Evolutionary conservation across 2,888 invertebrate species (phyloP), one percentile per base, ranked within the genome.

Genomic region (Cosmorhoe ocellata): DNA sequence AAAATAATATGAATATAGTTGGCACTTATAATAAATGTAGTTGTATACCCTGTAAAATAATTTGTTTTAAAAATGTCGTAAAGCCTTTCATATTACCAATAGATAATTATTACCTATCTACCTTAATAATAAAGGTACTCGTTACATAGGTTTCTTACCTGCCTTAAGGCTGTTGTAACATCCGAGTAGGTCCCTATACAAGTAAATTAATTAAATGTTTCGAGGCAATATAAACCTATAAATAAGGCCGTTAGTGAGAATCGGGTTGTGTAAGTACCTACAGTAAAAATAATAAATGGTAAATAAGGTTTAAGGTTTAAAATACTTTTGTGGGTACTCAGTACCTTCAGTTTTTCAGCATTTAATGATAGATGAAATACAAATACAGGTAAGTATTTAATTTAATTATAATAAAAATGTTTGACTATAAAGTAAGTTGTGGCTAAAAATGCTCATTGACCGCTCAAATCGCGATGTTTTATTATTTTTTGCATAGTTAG

Each of bases 181-280:
- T 47, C 18, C 24, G 41, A 47, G 32, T 27, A 46, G 43, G 42
- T 43, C 33, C 28, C 12, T 45, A 51, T 43, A 51, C 45, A 44
- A 48, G 51, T 48, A 51, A 51, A 49, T 48, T 56, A 44, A 51
- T 56, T 51, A 37, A 49, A 46, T 51, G 42, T 47, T 50, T 33
- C 44, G 40, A 22, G 32, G 41, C 27, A 48, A 44, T 48, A 48
- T 48, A 53, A 40, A 48, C 41, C 47, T 41, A 41, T 56, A 44
- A 51, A 48, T 34, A 38, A 40, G 40, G 30, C 39, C 31, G 34
- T 51, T 56, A 44, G 39, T 37, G 31, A 45, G 26, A 45, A 42
- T 45, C 39, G 41, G 44, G 36, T 41, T 37, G 7, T 34, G 33
- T 37, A 24, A 18, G 18, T 24, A 24, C 24, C 24, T 24, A 24